Base-by-base conservation (phyloP, 1,140 invertebrate genomes). In the Drosophila elegans region DNA sequence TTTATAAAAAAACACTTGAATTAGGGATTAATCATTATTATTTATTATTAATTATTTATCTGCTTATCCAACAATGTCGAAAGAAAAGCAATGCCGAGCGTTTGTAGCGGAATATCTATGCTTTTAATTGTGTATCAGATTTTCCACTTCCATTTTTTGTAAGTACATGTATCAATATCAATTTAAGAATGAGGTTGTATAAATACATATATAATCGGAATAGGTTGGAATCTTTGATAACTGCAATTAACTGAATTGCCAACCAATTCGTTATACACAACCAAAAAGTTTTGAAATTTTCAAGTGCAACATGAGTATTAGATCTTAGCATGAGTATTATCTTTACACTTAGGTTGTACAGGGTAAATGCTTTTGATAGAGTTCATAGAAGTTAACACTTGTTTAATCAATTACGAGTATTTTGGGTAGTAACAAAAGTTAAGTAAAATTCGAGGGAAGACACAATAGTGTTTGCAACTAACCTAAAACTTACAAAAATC, bases 381-480 rank as follows among this genome's bases (percentile, higher is more conserved):
- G 45, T 42, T 34, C n/a, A 9, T 42, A 57, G 55, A 61, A 16
- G 16, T 59, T 41, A 45, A 67, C 38, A 74, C 42, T 48, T 38
- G 38, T 25, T 16, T 21, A 41, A 53, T 42, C n/a, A 44, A 69
- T 13, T 61, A 41, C 27, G 45, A 55, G 52, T 74, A 78, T 67
- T 82, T 54, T 42, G 57, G 55, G 21, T 49, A 46, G 49, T 57
- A 55, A 66, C 72, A 46, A 48, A 66, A 38, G 32, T 75, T 44
- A 75, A 38, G 12, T 72, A 39, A 56, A 57, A 56, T 59, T 45
- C 29, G 60, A n/a, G 55, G 79, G 80, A 82, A 82, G 80, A 82
- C 80, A 71, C 56, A 64, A 64, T 55, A 77, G 44, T 48, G 60
- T 55, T 74, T 67, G 44, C 39, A 69, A 53, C 59, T 69, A 78